Evolutionary conservation across 2,113 vertebrate species (phyloP), one percentile per base, ranked within the genome.

Genomic region (Symphodus melops): DNA sequence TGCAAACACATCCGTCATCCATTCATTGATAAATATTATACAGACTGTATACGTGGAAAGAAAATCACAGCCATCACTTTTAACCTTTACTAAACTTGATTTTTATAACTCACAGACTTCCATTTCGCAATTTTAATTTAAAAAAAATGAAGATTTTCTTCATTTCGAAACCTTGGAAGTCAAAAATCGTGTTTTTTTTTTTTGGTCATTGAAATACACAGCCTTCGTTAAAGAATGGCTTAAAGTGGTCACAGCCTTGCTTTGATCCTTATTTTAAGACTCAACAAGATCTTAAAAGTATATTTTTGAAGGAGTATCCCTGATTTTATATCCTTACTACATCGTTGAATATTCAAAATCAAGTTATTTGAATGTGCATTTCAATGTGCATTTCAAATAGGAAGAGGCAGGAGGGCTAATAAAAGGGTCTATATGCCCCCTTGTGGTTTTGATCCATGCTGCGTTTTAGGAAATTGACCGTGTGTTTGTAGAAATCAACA

Each of bases 371-470:
- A 8, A 73, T 70, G n/a, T 57, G n/a, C 49, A 52, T 75, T 63
- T 83, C 17, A 16, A 51, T 70, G n/a, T 57, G n/a, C 49, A 52
- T 75, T 63, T 83, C 17, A 16, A 51, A 77, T 78, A 72, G 62
- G 61, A 71, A 77, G 36, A 63, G 39, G 68, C n/a, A 20, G 64
- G 37, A n/a, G 52, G 21, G 53, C 4, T 20, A 77, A 61, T 5
- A 14, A 36, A 64, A 71, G 75, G 68, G 23, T 63, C 46, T 72
- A 77, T 76, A 84, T 89, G 92, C 92, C 93, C 92, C 86, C 92
- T 92, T 86, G 91, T 94, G 93, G 93, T 13, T 77, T 60, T 52
- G 25, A 69, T 33, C 42, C 12, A 36, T 48, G 63, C 19, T 53
- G 59, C 23, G 17, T 58, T 42, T 49, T 19, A 37, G 28, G 5